Evolutionary conservation across 2,888 invertebrate species (phyloP).

Genomic region (Cryptus armator): DNA sequence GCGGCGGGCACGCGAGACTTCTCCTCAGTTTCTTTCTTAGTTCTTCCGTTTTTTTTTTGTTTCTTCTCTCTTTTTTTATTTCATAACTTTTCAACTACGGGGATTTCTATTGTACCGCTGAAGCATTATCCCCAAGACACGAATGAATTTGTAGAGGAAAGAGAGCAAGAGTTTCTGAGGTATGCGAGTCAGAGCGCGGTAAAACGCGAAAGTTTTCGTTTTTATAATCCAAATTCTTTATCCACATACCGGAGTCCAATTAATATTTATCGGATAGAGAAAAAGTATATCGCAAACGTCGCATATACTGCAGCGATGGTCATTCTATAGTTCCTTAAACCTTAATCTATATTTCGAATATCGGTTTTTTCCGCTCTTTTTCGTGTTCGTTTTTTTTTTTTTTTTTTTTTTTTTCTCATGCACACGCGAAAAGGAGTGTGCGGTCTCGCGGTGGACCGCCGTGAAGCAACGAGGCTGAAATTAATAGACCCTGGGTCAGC

Average conservation of each 20-base stretch:
- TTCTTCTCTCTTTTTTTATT: slow-evolving; percentile 21
- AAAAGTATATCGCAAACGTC: background rate
- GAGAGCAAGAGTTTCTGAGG: slow-evolving; percentile 7
- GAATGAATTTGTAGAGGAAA: slow-evolving; percentile 45
- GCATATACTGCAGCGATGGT: background rate
- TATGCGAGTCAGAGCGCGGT: slow-evolving; percentile 1
- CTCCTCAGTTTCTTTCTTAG: slow-evolving; percentile 41
- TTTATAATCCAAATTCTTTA: slow-evolving; percentile 21
- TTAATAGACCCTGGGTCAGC: slow-evolving; percentile 59
- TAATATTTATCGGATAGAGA: slow-evolving; percentile 59
- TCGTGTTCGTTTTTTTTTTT: background rate
- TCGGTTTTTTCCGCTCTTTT: slow-evolving; percentile 12
- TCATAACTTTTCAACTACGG: slow-evolving; percentile 27
- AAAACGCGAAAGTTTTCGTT: slow-evolving; percentile 36
- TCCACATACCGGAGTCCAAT: slow-evolving; percentile 45
- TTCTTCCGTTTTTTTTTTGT: slow-evolving; percentile 19
- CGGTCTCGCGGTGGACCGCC: slow-evolving; percentile 59
- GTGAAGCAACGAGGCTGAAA: slow-evolving; percentile 56
- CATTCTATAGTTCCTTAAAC: background rate
- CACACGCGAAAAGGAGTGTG: slow-evolving; percentile 39
- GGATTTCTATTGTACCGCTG: slow-evolving; percentile 22
- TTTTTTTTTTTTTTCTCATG: slow-evolving; percentile 1
- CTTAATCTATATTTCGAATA: slow-evolving; percentile 14
- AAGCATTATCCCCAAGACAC: slow-evolving; percentile 40
- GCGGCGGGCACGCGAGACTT: slow-evolving; percentile 44